Evolutionary conservation across 2,888 invertebrate genomes (phyloP).

Genomic region (Boloria euphrosyne): DNA sequence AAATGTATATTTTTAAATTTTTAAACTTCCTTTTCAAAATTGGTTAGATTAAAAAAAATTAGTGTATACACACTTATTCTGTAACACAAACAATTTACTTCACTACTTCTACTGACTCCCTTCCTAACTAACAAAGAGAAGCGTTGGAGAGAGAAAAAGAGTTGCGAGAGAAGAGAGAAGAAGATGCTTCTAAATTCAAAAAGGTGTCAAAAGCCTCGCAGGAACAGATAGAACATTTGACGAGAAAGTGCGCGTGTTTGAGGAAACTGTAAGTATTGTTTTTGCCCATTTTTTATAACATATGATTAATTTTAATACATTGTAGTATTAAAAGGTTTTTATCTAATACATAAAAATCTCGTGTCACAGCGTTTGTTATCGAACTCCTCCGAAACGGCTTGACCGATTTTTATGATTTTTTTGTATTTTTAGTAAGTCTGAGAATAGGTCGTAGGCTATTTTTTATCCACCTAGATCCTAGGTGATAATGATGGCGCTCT

Average conservation of each 20-base stretch:
- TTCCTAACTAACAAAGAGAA: constrained; percentile 61
- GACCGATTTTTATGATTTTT: no score
- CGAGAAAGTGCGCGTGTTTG: constrained; percentile 83
- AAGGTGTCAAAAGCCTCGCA: constrained; percentile 75
- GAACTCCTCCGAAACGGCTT: no score
- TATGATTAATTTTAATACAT: background rate
- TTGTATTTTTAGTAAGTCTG: no score
- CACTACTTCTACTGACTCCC: constrained; percentile 49
- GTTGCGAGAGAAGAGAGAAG: constrained; percentile 66
- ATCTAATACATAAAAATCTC: no score
- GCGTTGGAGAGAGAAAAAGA: constrained; percentile 73
- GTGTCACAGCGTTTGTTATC: no score
- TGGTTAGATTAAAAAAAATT: background rate
- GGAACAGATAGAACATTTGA: constrained; percentile 82
- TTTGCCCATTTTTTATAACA: constrained; percentile 9
- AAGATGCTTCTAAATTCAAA: constrained; percentile 66
- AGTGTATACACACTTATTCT: constrained; percentile 22
- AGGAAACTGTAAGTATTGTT: constrained; percentile 82
- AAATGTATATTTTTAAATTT: background rate
- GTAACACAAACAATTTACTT: constrained; percentile 12
- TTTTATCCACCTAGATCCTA: no score
- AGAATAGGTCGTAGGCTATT: no score
- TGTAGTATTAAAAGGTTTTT: no score
- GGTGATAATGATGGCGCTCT: no score
- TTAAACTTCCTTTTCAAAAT: no score